These are phyloP conservation scores for Hippocampus guttulatus DNA, from an alignment of 2,113 vertebrate genomes.

Conservation along the genomic window DNA sequence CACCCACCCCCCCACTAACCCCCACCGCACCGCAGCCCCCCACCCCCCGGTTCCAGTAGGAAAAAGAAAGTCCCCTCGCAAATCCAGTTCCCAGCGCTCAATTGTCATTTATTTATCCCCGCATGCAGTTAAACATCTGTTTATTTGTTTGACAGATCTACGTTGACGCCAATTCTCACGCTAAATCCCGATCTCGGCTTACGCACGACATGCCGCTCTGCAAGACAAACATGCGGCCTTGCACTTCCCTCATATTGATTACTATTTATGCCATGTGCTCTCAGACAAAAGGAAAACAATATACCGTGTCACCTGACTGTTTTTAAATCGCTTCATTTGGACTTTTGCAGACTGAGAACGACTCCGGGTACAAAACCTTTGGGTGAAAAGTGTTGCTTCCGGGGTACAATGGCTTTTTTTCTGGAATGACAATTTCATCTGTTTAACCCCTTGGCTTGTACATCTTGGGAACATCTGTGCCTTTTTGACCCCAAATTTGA, in stretches of 20 bases:
- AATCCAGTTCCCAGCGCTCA: slow-evolving; percentile 68
- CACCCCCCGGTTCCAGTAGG: slow-evolving; percentile 47
- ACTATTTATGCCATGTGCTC: not conserved
- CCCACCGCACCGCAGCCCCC: slow-evolving; percentile 37
- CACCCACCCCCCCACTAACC: slow-evolving; percentile 48
- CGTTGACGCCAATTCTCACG: slow-evolving; percentile 63
- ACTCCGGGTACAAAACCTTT: not conserved
- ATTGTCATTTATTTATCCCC: slow-evolving; percentile 64
- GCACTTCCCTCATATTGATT: not conserved
- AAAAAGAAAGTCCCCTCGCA: slow-evolving; percentile 46
- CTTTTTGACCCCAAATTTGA: not conserved
- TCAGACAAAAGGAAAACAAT: not conserved
- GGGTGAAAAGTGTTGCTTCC: not conserved
- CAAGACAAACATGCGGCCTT: not conserved
- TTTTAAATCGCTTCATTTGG: not conserved
- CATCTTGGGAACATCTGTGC: not conserved
- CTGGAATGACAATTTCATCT: too few relatives aligned
- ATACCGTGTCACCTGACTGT: not conserved
- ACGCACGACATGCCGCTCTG: slow-evolving; percentile 17
- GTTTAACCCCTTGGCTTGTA: not conserved
- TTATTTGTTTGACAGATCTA: slow-evolving; percentile 64
- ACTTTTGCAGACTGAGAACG: not conserved
- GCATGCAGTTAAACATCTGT: slow-evolving; percentile 50
- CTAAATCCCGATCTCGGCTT: slow-evolving; percentile 40
- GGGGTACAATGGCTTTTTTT: too few relatives aligned